Evolutionary conservation across 2,113 vertebrate genomes (phyloP).

Genomic region (Cathartes aura): DNA sequence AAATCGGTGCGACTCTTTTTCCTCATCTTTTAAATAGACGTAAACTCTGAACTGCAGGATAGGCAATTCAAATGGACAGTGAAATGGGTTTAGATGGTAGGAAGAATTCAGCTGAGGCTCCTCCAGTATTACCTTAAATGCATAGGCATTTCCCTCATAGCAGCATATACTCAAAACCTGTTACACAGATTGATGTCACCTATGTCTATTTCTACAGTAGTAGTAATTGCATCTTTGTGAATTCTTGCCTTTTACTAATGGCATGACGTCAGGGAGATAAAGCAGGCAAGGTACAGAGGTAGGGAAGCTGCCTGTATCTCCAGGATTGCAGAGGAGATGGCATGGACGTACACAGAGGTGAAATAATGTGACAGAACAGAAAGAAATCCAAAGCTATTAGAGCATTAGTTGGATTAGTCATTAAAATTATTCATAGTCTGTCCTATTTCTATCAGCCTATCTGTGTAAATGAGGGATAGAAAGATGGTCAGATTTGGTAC

Average conservation of each 20-base stretch:
- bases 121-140: background rate
- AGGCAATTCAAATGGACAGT: background rate
- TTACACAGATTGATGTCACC: background rate
- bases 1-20: background rate
- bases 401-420: background rate
- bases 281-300: background rate
- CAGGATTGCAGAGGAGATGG: background rate
- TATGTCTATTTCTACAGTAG: background rate
- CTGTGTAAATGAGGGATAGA: background rate
- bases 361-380: background rate
- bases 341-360: background rate
- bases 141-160: background rate
- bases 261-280: background rate
- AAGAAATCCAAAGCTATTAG: background rate
- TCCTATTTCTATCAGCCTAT: background rate
- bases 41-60: background rate
- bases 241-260: background rate
- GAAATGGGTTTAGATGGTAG: background rate
- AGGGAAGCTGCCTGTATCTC: background rate
- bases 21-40: background rate
- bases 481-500: background rate
- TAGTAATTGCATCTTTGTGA: background rate
- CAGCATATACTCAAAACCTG: background rate
- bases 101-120: background rate
- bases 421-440: background rate